Conservation (phyloP, 1,140 invertebrate species). For the Reticulitermes speratus region DNA sequence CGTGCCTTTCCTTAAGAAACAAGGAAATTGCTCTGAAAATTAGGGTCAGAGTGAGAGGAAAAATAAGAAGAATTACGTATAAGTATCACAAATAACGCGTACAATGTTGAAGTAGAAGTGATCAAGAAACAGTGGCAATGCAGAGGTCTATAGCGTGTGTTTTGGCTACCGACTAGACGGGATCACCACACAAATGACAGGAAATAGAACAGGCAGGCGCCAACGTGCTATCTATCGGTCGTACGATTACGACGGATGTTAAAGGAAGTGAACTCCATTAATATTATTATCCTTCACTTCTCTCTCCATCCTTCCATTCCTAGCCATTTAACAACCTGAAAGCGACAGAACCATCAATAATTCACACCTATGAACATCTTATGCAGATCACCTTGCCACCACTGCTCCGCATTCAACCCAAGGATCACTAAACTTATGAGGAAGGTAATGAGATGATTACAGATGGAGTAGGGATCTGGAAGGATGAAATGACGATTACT, state of each 20-base stretch:
- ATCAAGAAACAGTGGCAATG: too few species aligned
- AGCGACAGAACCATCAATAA: slow-evolving; percentile 15
- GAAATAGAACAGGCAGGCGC: background rate
- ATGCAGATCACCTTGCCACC: background rate
- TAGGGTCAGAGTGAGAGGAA: too few species aligned
- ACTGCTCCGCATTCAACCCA: background rate
- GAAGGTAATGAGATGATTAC: too few species aligned
- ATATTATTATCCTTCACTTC: background rate
- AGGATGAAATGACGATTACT: too few species aligned
- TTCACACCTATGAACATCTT: background rate
- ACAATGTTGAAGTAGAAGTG: too few species aligned
- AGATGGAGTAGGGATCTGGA: too few species aligned
- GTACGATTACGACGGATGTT: slow-evolving; percentile 8
- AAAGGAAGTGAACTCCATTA: slow-evolving; percentile 12
- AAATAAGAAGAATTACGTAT: too few species aligned
- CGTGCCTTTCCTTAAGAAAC: too few species aligned
- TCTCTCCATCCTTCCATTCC: background rate
- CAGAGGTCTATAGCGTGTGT: background rate
- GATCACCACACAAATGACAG: background rate
- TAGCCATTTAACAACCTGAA: background rate
- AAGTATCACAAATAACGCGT: too few species aligned
- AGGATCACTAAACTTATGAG: background rate
- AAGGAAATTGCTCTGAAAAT: too few species aligned
- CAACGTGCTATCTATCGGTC: background rate
- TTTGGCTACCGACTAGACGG: background rate